Percentiles rank a stretch among this genome's conserved stretches.
phyloP scores from a whole-genome alignment of 2,113 vertebrate species.

The Calyptommatus sinebrachiatus region DNA sequence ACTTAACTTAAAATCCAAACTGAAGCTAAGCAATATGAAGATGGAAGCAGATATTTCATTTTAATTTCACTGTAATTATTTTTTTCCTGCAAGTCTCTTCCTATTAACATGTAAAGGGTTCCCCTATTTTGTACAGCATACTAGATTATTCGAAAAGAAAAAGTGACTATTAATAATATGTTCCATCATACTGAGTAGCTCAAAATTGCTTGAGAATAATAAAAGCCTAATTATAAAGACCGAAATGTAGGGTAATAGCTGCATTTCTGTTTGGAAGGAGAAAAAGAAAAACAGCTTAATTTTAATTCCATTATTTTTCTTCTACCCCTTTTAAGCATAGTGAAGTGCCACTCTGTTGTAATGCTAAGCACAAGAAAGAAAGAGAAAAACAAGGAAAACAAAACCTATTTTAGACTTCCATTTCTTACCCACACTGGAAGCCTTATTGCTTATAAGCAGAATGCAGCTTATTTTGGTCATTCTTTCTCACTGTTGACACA shows the following conservation, averaged over 20 bases:
- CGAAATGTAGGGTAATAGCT: constrained; percentile 23
- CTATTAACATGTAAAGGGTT: not conserved
- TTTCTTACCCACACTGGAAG: not conserved
- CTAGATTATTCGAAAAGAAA: not conserved
- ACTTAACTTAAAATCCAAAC: not conserved
- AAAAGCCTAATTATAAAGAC: constrained; percentile 20
- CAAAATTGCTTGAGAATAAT: constrained; percentile 25
- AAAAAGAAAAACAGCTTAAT: constrained; percentile 16
- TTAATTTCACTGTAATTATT: constrained; percentile 8
- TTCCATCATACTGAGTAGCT: constrained; percentile 18
- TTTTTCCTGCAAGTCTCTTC: not conserved
- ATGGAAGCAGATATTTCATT: not conserved
- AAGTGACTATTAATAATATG: constrained; percentile 31
- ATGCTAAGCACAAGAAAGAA: not conserved
- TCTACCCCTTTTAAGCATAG: not conserved
- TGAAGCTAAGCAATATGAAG: not conserved
- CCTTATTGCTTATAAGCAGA: not conserved
- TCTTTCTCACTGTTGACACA: not conserved
- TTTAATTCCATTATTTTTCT: constrained; percentile 16
- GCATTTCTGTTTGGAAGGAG: not conserved
- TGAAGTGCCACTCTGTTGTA: not conserved
- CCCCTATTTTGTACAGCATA: not conserved
- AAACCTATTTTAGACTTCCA: not conserved
- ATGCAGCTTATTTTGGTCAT: not conserved
- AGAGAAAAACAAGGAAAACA: not conserved